These are phyloP conservation scores for Ametastegia equiseti DNA, from an alignment of 2,888 invertebrate genomes.

Conservation along the genomic window DNA sequence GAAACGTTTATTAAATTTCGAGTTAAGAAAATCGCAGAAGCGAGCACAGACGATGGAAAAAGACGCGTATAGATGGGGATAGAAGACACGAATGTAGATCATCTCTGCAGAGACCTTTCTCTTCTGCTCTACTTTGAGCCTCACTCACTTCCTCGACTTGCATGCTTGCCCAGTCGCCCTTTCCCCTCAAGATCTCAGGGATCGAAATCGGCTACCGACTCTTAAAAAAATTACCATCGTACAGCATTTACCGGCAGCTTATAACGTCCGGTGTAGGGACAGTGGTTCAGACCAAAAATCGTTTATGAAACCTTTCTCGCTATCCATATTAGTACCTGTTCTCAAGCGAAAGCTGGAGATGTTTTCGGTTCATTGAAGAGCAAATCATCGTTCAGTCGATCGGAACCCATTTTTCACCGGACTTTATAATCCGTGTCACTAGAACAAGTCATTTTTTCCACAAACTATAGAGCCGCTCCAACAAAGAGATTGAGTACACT, in stretches of 20 bases:
- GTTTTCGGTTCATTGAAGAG: conserved; percentile 38
- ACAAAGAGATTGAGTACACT: conserved; percentile 40
- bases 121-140: conserved; percentile 74
- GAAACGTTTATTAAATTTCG: conserved; percentile 40
- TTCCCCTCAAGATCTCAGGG: conserved; percentile 31
- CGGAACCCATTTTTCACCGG: conserved; percentile 38
- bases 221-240: conserved; percentile 21
- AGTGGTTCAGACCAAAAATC: conserved; percentile 30
- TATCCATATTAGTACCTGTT: conserved; percentile 24
- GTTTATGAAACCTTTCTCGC: conserved; percentile 18
- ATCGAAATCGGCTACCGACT: conserved; percentile 37
- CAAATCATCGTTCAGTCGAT: conserved; percentile 36
- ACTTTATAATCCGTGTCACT: conserved; percentile 44
- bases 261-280: conserved; percentile 31
- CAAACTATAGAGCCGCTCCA: conserved; percentile 11
- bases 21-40: conserved; percentile 45
- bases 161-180: conserved; percentile 27
- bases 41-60: conserved; percentile 50
- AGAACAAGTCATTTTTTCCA: conserved; percentile 21
- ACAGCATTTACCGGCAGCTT: background rate
- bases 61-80: conserved; percentile 55
- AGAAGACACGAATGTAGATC: conserved; percentile 71
- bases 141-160: conserved; percentile 46
- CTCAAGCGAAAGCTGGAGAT: conserved; percentile 39
- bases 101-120: conserved; percentile 74